Base-by-base conservation (phyloP, 2,797 vertebrate species). In the Merluccius polli region DNA sequence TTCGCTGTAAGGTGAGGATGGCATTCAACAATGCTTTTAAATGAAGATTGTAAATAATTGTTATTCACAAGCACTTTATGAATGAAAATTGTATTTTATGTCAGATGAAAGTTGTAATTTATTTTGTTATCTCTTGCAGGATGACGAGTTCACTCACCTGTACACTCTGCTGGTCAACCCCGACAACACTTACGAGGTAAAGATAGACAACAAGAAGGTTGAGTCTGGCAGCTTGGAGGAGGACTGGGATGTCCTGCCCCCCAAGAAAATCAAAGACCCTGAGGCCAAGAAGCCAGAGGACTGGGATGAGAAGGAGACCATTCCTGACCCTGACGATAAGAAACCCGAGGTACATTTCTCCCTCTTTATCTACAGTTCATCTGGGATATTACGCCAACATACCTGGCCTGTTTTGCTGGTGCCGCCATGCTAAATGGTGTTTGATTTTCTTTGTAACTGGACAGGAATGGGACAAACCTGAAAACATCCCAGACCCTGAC, bases 181-280 rank as follows among this genome's bases (percentile, higher is more conserved):
- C 1, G 95, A 95, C 88, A 95, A 94, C 89, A 96, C 95, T 2
- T 96, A 96, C 11, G 94, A 94, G 80, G 94, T 97, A 59, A 96
- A 96, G 89, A 96, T 96, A 3, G 93, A 96, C 88, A 96, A 96
- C 75, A 92, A 95, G 82, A 94, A 95, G 80, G 94, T 95, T 0
- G 94, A 94, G 81, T 93, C 93, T 2, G 94, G 94, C 67, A 89
- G 71, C 79, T 83, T 96, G 83, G 94, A 96, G 81, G 94, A 95
- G 0, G 93, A 97, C 83, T 96, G 95, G 95, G 93, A 95, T 86
- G 92, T 97, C 78, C 87, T 96, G 70, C 94, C 93, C n/a, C 83
- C 94, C 18, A 94, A 88, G 81, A 95, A 93, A 85, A 89, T 95
- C 67, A 95, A 95, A 87, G 94, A 96, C 76, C 92, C 94, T 0